Base-by-base conservation (phyloP, 2,113 vertebrate genomes). In the Aldabrachelys gigantea region DNA sequence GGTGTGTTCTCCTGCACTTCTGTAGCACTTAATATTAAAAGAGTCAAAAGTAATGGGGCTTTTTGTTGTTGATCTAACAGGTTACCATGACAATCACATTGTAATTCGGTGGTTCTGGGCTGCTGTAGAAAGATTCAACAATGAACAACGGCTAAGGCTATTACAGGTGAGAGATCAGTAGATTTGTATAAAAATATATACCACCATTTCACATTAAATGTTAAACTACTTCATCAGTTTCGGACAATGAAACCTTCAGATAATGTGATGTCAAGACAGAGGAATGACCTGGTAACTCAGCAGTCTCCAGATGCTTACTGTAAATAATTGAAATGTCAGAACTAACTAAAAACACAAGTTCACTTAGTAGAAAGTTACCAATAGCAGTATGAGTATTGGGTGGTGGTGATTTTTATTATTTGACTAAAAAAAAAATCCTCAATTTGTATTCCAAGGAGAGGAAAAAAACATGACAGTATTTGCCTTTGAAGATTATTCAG, bases 101-200 rank as follows among this genome's bases (percentile, higher is more conserved):
- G 99, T 99, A 93, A 99, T 99, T 93, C 99, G 99, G 96, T 99
- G 99, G 99, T 99, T 99, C 98, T 99, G 99, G 99, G 99, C 99
- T 49, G 99, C 99, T 81, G 99, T 99, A 95, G 99, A 99, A 97
- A 98, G 99, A 96, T 99, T 99, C 98, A 99, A 99, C 98, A 99
- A 99, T 89, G 99, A 99, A 95, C 99, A 99, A 94, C 99, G 99
- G 92, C 98, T 99, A 22, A 98, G 99, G 96, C 98, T 99, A 95
- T 95, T 99, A 97, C 99, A 99, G 99, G 99, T 99, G 98, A 95
- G 97, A 85, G 82, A 65, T 47, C 76, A 82, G 72, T 62, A 41
- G 13, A 47, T 92, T 12, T 85, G 8, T 57, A 50, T 25, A 72
- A 53, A 96, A 94, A 49, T 29, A 85, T 21, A 16, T 17, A 19